Percentiles rank a stretch among this genome's conserved stretches.
These are phyloP conservation scores for Marmota flaviventris DNA, from an alignment of 2,113 vertebrate genomes.

Conservation along the genomic window DNA sequence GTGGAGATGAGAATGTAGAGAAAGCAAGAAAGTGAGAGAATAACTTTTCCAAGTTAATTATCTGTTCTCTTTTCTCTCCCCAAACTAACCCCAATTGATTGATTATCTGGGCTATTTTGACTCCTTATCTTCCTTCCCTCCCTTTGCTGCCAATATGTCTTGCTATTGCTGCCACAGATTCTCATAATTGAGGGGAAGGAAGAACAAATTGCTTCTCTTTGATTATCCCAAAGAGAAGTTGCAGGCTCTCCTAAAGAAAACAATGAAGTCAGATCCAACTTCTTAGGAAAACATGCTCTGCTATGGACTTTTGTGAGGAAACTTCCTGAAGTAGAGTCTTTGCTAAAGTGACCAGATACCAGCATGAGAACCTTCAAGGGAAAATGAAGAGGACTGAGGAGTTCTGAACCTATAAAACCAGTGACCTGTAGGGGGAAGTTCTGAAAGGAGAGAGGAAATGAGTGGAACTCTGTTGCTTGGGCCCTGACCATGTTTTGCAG, in stretches of 20 bases:
- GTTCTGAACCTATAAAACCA: background rate
- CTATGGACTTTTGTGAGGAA: background rate
- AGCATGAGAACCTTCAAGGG: background rate
- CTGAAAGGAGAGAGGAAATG: background rate
- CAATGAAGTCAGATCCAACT: background rate
- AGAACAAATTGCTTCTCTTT: background rate
- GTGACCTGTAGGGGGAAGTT: background rate
- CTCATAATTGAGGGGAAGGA: background rate
- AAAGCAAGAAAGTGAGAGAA: background rate
- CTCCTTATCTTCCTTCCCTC: background rate
- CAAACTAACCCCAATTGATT: background rate
- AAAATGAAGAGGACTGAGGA: background rate
- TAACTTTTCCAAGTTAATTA: background rate
- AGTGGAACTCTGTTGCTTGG: background rate
- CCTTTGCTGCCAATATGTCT: background rate
- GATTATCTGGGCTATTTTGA: background rate
- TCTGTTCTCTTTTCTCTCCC: background rate
- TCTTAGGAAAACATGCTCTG: background rate
- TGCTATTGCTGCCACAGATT: slow-evolving; percentile 10
- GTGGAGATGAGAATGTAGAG: background rate
- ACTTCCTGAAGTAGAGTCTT: background rate
- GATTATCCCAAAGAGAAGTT: background rate
- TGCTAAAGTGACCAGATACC: background rate
- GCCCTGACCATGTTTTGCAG: background rate
- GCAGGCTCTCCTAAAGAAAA: background rate